Base-by-base conservation (phyloP, 2,797 vertebrate genomes). In the Pseudochaenichthys georgianus region DNA sequence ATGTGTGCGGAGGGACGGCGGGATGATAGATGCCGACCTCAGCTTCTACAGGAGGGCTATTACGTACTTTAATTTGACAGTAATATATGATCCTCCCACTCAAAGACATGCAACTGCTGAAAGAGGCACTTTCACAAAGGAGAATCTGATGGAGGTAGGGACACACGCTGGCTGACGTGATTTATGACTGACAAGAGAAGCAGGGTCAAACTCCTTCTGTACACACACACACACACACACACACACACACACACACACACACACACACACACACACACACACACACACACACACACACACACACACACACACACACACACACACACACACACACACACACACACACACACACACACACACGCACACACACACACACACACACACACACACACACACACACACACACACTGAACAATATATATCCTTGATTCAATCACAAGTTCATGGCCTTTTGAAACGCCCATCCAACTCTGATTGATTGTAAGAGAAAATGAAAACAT, bases 401-500 rank as follows among this genome's bases (percentile, higher is more conserved):
- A 2, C 17, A 67, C 61, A 73, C 54, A 31, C 31, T 31, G 12
- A 62, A 21, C 4, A 42, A 48, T 1, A 15, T 10, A 13, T 34
- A 50, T 59, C 45, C 28, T 21, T 31, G 19, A 16, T 64, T 73
- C 50, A 70, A 69, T 60, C 42, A 43, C 63, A 64, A 43, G 52
- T 50, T 63, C 6, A 15, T 6, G 45, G 52, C 46, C 50, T 64
- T 72, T 64, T 23, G 19, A 55, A 72, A 63, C 43, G 51, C 62
- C 34, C 34, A 47, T 53, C 28, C 5, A 10, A 1, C 31, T 45
- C 0, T 53, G 13, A 76, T 80, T 78, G 69, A 71, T 59, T 52
- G 46, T 55, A 28, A 66, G 62, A 55, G 54, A 78, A 80, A 75
- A 73, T 28, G 48, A 59, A 19, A 46, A 59, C 54, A 68, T 81